These are phyloP conservation scores for Heteromyza rotundicornis DNA, from an alignment of 2,888 invertebrate genomes.

Conservation along the genomic window DNA sequence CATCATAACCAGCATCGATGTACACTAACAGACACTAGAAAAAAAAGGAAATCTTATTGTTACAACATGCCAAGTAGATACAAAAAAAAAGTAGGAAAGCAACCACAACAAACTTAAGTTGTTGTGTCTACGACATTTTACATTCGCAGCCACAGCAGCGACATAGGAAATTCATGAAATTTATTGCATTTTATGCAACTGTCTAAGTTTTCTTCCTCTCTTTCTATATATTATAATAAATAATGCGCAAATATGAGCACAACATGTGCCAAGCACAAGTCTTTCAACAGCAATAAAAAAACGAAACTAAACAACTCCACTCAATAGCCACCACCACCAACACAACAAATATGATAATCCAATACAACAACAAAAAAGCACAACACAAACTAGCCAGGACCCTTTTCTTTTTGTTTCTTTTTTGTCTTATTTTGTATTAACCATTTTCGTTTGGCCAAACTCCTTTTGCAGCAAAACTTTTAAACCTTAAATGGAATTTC, in stretches of 20 bases:
- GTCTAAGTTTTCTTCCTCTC: neutral
- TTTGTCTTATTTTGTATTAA: too few relatives aligned
- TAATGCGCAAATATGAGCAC: slow-evolving; percentile 16
- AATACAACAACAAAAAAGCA: neutral
- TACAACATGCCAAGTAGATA: too few relatives aligned
- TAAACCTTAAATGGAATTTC: slow-evolving; percentile 9
- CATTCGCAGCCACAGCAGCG: neutral
- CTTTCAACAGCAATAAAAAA: neutral
- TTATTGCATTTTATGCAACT: slow-evolving; percentile 16
- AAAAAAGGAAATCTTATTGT: too few relatives aligned
- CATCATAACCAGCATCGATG: too few relatives aligned
- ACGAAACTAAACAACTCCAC: slow-evolving; percentile 1
- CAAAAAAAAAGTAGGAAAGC: too few relatives aligned
- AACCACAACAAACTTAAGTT: too few relatives aligned
- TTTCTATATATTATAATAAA: neutral
- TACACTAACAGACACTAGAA: too few relatives aligned
- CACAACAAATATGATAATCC: slow-evolving; percentile 4
- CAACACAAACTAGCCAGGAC: too few relatives aligned
- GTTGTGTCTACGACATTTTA: too few relatives aligned
- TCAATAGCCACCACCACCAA: neutral
- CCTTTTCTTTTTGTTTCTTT: too few relatives aligned
- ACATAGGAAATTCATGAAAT: neutral
- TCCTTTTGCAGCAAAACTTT: slow-evolving; percentile 7
- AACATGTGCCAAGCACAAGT: slow-evolving; percentile 26
- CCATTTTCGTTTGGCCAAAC: neutral